A percentile compares a stretch with the other conserved stretches of the same genome.
Conservation (phyloP, 2,797 vertebrate species). For the Phrynocephalus guinanensis region DNA sequence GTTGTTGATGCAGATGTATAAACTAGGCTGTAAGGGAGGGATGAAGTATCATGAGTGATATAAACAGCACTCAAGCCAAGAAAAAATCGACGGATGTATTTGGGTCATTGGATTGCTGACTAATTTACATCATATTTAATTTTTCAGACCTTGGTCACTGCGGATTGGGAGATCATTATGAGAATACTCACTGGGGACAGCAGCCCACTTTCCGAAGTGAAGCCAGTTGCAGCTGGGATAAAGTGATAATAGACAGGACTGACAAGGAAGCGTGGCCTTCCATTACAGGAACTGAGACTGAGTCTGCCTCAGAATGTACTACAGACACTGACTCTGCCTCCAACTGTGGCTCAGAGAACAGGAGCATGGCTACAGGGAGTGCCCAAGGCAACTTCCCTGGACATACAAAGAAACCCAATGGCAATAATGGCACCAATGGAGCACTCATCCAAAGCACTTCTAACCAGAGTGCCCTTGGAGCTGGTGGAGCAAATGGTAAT, state of each 20-base stretch:
- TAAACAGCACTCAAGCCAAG: conserved; percentile 12
- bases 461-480: conserved; percentile 82
- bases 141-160: conserved; percentile 88
- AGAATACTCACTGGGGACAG: conserved; percentile 89
- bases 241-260: conserved; percentile 89
- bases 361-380: conserved; percentile 96
- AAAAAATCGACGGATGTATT: background rate
- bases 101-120: conserved; percentile 28
- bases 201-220: conserved; percentile 83
- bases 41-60: background rate
- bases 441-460: conserved; percentile 83
- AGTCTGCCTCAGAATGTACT: conserved; percentile 90
- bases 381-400: conserved; percentile 88
- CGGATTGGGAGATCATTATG: conserved; percentile 91
- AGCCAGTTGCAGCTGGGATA: conserved; percentile 89
- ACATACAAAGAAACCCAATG: conserved; percentile 90
- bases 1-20: background rate
- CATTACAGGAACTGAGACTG: conserved; percentile 84
- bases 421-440: conserved; percentile 85
- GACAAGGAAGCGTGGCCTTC: conserved; percentile 92
- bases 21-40: background rate
- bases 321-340: conserved; percentile 88
- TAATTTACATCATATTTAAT: conserved; percentile 69
- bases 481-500: conserved; percentile 74
- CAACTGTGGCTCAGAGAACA: conserved; percentile 85